phyloP scores from a whole-genome alignment of 2,113 vertebrate genomes.

The Tyto alba region DNA sequence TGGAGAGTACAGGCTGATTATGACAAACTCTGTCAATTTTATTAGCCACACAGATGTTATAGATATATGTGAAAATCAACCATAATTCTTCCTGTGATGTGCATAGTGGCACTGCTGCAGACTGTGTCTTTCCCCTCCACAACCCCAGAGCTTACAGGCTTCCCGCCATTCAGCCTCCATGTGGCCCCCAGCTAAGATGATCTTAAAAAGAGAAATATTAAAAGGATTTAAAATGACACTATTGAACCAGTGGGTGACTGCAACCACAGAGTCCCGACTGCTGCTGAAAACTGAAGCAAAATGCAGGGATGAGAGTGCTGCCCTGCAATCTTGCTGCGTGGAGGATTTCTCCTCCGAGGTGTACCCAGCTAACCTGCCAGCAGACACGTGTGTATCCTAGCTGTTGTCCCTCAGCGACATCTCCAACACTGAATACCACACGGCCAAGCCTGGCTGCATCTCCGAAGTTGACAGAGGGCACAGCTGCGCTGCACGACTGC shows the following conservation, averaged over 20 bases:
- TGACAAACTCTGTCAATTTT: slow-evolving; percentile 60
- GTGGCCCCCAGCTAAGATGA: neutral
- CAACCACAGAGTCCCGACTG: neutral
- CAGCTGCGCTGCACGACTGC: neutral
- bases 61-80: slow-evolving; percentile 32
- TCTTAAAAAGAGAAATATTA: slow-evolving; percentile 26
- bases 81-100: slow-evolving; percentile 42
- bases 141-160: neutral
- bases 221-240: slow-evolving; percentile 29
- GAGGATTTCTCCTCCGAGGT: accelerated
- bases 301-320: neutral
- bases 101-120: neutral
- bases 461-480: neutral
- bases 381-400: neutral
- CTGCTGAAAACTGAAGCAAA: neutral
- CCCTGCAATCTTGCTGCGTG: accelerated
- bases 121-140: neutral
- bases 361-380: neutral
- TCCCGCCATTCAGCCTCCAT: slow-evolving; percentile 5
- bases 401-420: accelerated
- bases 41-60: slow-evolving; percentile 64
- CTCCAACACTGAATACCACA: neutral
- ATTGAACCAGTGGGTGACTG: neutral
- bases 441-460: neutral
- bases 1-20: slow-evolving; percentile 44